Percentiles rank a stretch among this genome's conserved stretches.
Conservation (phyloP, 2,113 vertebrate genomes). For the Hassar affinis region DNA sequence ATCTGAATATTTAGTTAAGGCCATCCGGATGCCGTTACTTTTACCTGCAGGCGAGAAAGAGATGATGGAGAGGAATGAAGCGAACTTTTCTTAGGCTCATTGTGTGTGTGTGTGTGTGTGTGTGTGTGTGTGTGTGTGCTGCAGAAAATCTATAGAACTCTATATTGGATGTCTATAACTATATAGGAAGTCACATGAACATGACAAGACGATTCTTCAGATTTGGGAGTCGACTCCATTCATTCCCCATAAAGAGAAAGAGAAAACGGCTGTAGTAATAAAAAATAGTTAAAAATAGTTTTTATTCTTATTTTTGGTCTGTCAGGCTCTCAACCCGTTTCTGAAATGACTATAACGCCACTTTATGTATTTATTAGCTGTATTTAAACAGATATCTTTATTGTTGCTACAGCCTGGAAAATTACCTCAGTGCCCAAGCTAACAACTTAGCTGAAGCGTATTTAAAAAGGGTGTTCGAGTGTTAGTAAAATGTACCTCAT, state of each 20-base stretch:
- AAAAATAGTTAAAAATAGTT: neutral
- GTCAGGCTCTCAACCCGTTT: neutral
- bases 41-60: constrained; percentile 54
- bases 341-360: no score
- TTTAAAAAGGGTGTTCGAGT: neutral
- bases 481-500: neutral
- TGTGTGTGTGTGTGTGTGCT: constrained; percentile 22
- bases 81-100: constrained; percentile 16
- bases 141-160: no score
- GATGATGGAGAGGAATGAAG: constrained; percentile 11
- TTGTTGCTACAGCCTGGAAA: neutral
- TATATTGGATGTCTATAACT: neutral
- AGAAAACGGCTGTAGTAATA: neutral
- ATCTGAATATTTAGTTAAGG: constrained; percentile 75
- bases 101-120: constrained; percentile 20
- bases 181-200: neutral
- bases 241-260: neutral
- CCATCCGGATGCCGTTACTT: constrained; percentile 72
- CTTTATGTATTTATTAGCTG: neutral
- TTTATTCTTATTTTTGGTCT: neutral
- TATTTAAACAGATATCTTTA: neutral
- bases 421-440: neutral
- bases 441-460: neutral
- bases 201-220: neutral
- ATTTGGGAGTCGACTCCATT: neutral